Evolutionary conservation across 1,140 invertebrate species (phyloP).

Genomic region (Macrosteles quadrilineatus): DNA sequence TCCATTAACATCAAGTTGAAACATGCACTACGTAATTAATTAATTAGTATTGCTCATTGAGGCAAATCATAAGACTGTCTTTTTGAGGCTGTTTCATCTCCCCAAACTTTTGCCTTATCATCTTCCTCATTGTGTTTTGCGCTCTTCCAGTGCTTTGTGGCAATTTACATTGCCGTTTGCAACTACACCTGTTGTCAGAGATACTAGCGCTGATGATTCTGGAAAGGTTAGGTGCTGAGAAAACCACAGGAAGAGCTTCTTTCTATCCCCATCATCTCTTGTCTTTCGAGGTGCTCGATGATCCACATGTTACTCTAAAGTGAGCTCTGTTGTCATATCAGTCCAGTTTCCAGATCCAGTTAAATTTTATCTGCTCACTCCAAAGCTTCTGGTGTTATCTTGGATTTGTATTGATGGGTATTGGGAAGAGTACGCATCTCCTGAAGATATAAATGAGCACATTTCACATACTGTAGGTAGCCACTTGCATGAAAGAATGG

Average conservation of each 20-base stretch:
- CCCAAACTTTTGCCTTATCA: background rate
- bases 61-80: too few relatives aligned
- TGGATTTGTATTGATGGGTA: background rate
- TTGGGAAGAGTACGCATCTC: constrained; percentile 16
- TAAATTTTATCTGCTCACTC: background rate
- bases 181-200: background rate
- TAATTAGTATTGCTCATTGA: too few relatives aligned
- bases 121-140: background rate
- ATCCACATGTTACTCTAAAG: background rate
- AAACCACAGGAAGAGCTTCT: constrained; percentile 9
- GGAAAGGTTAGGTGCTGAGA: background rate
- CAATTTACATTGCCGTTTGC: constrained; percentile 8
- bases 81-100: constrained; percentile 1
- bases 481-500: constrained; percentile 51
- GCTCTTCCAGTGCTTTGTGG: background rate
- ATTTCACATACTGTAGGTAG: constrained; percentile 28
- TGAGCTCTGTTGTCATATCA: background rate
- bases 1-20: too few relatives aligned
- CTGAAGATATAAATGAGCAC: constrained; percentile 32
- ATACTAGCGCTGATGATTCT: background rate
- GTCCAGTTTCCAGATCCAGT: background rate
- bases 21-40: too few relatives aligned
- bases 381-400: background rate
- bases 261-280: background rate
- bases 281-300: background rate